A percentile compares a stretch with the other conserved stretches of the same genome.
Conservation (phyloP, 2,113 vertebrate species). For the Columba janthina region DNA sequence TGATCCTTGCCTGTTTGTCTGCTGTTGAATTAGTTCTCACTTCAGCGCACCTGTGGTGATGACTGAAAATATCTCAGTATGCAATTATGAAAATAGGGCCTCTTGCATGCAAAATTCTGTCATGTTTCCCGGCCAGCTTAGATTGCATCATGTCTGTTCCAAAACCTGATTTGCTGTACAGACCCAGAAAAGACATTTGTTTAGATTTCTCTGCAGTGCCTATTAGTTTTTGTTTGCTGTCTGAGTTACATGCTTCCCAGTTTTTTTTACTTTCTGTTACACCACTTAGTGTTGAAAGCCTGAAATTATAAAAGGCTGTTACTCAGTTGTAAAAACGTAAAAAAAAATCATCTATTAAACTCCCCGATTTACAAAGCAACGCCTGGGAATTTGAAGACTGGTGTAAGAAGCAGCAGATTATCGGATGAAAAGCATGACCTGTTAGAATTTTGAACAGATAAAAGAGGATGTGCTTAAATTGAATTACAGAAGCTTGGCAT, state of each 20-base stretch:
- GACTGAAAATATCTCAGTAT: neutral
- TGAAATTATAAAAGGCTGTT: neutral
- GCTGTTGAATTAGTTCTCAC: neutral
- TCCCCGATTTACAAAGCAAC: neutral
- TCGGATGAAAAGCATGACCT: slow-evolving; percentile 15
- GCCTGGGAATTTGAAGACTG: neutral
- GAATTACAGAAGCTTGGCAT: neutral
- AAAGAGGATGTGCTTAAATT: slow-evolving; percentile 10
- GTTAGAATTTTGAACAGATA: slow-evolving; percentile 17
- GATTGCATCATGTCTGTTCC: neutral
- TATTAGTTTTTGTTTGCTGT: neutral
- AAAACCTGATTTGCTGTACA: neutral
- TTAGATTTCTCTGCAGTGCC: neutral
- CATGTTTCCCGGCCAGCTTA: neutral
- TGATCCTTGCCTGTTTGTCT: neutral
- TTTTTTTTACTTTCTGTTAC: neutral
- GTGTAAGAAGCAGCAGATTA: slow-evolving; percentile 14
- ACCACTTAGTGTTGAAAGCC: neutral
- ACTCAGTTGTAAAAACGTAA: neutral
- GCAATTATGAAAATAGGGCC: neutral
- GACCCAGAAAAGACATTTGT: neutral
- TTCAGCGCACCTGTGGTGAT: neutral
- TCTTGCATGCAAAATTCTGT: neutral
- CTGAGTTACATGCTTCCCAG: neutral
- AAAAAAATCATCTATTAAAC: slow-evolving; percentile 5